phyloP scores from a whole-genome alignment of 2,888 invertebrate genomes.

The Lepidochrysops patricia region DNA sequence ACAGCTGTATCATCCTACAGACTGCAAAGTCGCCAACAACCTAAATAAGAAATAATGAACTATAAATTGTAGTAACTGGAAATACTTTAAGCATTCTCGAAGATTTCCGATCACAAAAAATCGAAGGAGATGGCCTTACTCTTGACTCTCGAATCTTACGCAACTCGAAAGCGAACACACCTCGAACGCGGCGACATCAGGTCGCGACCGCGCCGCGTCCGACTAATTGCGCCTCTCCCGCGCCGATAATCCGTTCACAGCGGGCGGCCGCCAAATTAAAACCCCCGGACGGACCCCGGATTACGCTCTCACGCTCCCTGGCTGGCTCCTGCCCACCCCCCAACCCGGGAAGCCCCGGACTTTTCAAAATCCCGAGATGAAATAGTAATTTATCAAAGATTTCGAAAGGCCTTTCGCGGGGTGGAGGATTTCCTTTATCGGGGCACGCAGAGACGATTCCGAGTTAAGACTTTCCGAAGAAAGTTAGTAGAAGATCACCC shows the following conservation, averaged over 20 bases:
- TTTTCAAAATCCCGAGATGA: conserved; percentile 61
- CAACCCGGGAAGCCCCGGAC: conserved; percentile 47
- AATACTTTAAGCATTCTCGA: no score
- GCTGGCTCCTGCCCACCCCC: conserved; percentile 21
- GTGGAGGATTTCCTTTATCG: conserved; percentile 55
- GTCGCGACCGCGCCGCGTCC: conserved; percentile 27
- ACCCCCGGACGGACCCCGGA: conserved; percentile 52
- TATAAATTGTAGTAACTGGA: no score
- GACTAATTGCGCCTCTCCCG: conserved; percentile 60
- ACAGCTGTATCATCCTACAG: no score
- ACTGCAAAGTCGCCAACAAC: no score
- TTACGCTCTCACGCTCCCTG: conserved; percentile 48
- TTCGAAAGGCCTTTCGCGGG: conserved; percentile 55
- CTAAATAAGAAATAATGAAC: no score
- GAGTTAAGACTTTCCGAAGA: conserved; percentile 18
- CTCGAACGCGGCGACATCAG: neutral
- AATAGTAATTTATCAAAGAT: conserved; percentile 74
- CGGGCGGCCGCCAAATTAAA: conserved; percentile 69
- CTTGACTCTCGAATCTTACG: no score
- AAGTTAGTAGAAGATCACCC: neutral
- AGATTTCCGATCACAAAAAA: no score
- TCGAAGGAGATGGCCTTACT: neutral
- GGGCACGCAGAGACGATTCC: conserved; percentile 43
- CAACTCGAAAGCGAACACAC: no score
- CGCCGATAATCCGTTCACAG: conserved; percentile 67